Evolutionary conservation across 2,113 vertebrate genomes (phyloP).

Genomic region (Malaclemys terrapin): DNA sequence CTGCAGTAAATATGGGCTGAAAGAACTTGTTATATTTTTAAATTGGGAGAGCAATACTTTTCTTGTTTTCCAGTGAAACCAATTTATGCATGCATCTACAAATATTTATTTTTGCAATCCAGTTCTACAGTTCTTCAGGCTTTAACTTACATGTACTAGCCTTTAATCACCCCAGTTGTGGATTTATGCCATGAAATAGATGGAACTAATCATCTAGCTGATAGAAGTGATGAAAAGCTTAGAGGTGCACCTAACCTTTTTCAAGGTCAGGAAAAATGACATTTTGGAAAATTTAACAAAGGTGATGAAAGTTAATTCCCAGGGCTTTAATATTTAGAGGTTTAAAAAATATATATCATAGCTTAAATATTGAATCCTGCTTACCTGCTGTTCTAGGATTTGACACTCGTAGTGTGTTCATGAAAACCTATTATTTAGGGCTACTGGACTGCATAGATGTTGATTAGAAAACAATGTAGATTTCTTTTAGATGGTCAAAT

Average conservation of each 20-base stretch:
- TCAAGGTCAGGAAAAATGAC: slow-evolving; percentile 11
- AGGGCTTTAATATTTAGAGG: background rate
- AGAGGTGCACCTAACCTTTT: background rate
- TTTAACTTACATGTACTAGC: background rate
- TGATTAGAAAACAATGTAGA: background rate
- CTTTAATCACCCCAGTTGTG: background rate
- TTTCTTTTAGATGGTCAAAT: background rate
- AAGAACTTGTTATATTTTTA: background rate
- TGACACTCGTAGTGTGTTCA: background rate
- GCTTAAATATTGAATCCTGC: background rate
- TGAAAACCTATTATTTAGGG: background rate
- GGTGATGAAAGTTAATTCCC: background rate
- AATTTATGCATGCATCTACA: background rate
- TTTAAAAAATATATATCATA: background rate
- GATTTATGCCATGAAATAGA: background rate
- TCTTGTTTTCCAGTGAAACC: slow-evolving; percentile 20
- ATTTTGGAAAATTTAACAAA: slow-evolving; percentile 2
- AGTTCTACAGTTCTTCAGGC: background rate
- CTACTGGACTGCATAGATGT: background rate
- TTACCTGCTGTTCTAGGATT: background rate
- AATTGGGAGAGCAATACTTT: background rate
- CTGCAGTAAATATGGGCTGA: background rate
- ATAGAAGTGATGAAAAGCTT: slow-evolving; percentile 12
- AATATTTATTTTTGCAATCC: background rate
- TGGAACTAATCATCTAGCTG: background rate